These are phyloP conservation scores for Mesopsocus fuscifrons DNA, from an alignment of 2,888 invertebrate genomes.

Conservation along the genomic window DNA sequence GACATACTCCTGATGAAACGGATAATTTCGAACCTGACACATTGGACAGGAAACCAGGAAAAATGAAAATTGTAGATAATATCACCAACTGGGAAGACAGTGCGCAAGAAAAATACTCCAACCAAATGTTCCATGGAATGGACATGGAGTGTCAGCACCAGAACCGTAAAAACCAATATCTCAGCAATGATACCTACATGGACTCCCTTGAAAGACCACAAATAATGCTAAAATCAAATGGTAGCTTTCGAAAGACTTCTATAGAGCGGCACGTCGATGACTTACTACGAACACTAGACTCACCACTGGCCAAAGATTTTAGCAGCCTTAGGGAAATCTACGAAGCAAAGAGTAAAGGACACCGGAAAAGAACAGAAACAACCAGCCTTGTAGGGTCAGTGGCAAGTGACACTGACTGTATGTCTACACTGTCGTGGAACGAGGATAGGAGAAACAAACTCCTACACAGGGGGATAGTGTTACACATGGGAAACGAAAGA, in stretches of 20 bases:
- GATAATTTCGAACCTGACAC: conserved; percentile 76
- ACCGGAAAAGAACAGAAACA: conserved; percentile 12
- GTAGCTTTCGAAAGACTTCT: conserved; percentile 43
- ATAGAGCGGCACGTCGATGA: conserved; percentile 21
- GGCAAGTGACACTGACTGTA: conserved; percentile 16
- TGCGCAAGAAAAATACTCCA: conserved; percentile 24
- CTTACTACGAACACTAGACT: conserved; percentile 12
- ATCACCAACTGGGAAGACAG: conserved; percentile 24
- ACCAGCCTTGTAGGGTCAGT: conserved; percentile 16
- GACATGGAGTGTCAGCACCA: conserved; percentile 5
- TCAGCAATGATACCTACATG: conserved; percentile 20
- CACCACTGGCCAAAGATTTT: conserved; percentile 27
- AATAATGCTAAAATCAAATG: conserved; percentile 44
- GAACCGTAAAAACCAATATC: conserved; percentile 11
- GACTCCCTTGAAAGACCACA: conserved; percentile 37
- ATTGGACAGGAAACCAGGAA: conserved; percentile 55
- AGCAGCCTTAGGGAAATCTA: conserved; percentile 56
- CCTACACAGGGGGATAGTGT: conserved; percentile 2
- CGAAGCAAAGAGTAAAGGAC: conserved; percentile 28
- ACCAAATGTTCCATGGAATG: conserved; percentile 8
- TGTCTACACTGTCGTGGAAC: conserved; percentile 20
- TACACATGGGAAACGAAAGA: conserved; percentile 4
- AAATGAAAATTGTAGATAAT: conserved; percentile 26
- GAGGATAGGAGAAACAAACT: conserved; percentile 15
- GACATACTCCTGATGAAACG: conserved; percentile 49